Conservation (phyloP, 2,797 vertebrate genomes). For the Alauda arvensis region DNA sequence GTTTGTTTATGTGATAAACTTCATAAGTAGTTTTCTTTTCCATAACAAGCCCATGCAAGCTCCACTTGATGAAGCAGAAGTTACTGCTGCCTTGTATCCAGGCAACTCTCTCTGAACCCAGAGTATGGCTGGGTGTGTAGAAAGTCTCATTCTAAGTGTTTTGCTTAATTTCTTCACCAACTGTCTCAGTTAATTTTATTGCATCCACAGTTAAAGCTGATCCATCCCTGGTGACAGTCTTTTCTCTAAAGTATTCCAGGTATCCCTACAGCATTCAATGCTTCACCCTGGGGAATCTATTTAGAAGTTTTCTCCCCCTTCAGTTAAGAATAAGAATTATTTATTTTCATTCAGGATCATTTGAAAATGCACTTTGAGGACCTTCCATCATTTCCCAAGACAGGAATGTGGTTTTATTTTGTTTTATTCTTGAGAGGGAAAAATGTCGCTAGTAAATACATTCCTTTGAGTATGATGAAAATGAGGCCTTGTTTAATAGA, state of each 20-base stretch:
- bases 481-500: constrained; percentile 18
- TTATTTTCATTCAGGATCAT: constrained; percentile 8
- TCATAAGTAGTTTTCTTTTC: neutral
- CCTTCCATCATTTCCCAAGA: constrained; percentile 1
- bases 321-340: neutral
- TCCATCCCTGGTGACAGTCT: neutral
- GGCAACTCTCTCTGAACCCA: neutral
- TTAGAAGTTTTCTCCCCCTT: neutral
- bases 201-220: neutral
- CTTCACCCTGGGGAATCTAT: neutral
- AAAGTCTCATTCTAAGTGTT: neutral
- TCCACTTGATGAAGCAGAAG: neutral
- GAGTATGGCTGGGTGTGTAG: neutral
- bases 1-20: neutral
- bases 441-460: constrained; percentile 4
- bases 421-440: neutral
- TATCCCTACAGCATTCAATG: neutral
- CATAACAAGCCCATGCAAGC: neutral
- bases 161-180: neutral
- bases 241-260: neutral
- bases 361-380: constrained; percentile 22
- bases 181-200: neutral
- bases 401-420: constrained; percentile 12
- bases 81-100: neutral
- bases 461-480: neutral